These are phyloP conservation scores for Alviniconcha strummeri DNA, from an alignment of 2,888 invertebrate species.

Conservation along the genomic window DNA sequence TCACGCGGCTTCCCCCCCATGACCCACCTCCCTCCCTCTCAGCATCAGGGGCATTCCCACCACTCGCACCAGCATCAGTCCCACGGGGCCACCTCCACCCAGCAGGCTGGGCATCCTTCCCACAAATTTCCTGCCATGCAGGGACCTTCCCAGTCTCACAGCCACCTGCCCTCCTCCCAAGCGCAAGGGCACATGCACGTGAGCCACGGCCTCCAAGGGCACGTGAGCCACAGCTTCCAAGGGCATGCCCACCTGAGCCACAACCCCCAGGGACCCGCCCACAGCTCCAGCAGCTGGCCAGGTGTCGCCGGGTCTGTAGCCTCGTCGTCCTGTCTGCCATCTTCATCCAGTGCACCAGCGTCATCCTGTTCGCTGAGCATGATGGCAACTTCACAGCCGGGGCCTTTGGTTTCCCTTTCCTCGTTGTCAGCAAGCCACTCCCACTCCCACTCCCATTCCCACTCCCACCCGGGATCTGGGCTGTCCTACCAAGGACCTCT, in stretches of 20 bases:
- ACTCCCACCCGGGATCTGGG: not conserved
- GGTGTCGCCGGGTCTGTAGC: not conserved
- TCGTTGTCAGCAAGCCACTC: not conserved
- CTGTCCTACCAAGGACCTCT: conserved; percentile 27
- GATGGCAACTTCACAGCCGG: not conserved
- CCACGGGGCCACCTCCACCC: not conserved
- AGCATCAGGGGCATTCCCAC: not conserved
- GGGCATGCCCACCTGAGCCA: too few species aligned
- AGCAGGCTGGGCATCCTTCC: too few species aligned
- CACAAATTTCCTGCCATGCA: too few species aligned
- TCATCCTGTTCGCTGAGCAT: not conserved
- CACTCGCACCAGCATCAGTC: not conserved
- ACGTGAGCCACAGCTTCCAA: too few species aligned
- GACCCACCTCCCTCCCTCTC: conserved; percentile 26
- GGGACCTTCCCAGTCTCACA: too few species aligned
- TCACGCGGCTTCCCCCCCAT: conserved; percentile 22
- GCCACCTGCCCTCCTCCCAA: too few species aligned
- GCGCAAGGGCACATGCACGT: too few species aligned
- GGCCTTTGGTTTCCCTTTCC: not conserved
- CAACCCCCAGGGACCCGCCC: too few species aligned
- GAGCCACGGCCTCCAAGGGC: too few species aligned
- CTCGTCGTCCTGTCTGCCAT: not conserved
- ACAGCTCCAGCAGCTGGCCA: conserved; percentile 5
- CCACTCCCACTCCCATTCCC: not conserved
- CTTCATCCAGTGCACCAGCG: not conserved